Evolutionary conservation across 2,797 vertebrate genomes (phyloP).

Genomic region (Enteromius fasciolatus): DNA sequence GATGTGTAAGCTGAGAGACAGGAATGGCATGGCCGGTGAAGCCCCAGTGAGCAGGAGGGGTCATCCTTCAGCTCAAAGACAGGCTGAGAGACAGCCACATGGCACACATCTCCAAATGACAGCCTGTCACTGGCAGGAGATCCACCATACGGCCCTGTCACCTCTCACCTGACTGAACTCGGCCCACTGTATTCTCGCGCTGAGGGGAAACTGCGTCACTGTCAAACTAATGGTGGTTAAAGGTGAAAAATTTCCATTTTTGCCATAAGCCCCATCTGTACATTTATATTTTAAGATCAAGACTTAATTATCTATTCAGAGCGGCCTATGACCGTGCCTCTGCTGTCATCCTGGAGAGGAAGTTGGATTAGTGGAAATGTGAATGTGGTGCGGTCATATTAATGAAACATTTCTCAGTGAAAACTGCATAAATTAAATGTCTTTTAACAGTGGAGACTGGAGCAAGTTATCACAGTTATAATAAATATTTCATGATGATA

Average conservation of each 20-base stretch:
- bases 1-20: slow-evolving; percentile 89
- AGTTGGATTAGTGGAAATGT: slow-evolving; percentile 32
- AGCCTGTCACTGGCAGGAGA: slow-evolving; percentile 58
- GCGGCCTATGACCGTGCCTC: slow-evolving; percentile 42
- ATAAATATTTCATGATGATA: not conserved
- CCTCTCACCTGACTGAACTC: slow-evolving; percentile 62
- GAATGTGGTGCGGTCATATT: slow-evolving; percentile 10
- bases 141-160: slow-evolving; percentile 65
- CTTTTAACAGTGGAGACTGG: not conserved
- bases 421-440: slow-evolving; percentile 8
- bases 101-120: slow-evolving; percentile 64
- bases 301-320: slow-evolving; percentile 60
- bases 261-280: slow-evolving; percentile 61
- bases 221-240: slow-evolving; percentile 60
- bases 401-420: slow-evolving; percentile 4
- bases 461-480: not conserved
- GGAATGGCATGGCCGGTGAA: slow-evolving; percentile 88
- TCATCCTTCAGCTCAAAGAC: slow-evolving; percentile 86
- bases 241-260: slow-evolving; percentile 63
- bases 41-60: slow-evolving; percentile 85
- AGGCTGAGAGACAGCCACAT: slow-evolving; percentile 71
- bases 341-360: slow-evolving; percentile 37
- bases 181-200: slow-evolving; percentile 54
- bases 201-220: slow-evolving; percentile 59
- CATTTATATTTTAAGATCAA: slow-evolving; percentile 62